Percentiles rank a stretch among this genome's conserved stretches.
Conservation (phyloP, 2,888 invertebrate genomes). For the Callinectes sapidus region DNA sequence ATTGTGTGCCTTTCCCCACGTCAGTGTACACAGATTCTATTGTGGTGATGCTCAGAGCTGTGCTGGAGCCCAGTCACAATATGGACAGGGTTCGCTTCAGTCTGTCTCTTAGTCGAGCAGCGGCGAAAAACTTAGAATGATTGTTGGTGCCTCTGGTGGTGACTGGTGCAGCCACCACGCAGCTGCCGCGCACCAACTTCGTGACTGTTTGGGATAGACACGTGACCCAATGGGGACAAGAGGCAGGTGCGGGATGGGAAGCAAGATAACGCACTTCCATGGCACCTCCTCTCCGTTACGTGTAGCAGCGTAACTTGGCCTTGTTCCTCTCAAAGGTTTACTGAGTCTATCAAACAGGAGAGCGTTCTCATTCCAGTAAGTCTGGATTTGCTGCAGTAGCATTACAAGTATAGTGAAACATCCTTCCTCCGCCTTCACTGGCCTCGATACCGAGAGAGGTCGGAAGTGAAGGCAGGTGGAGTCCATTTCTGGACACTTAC, state of each 20-base stretch:
- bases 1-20: neutral
- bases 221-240: neutral
- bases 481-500: slow-evolving; percentile 8
- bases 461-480: slow-evolving; percentile 34
- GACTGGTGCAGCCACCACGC: neutral
- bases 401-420: neutral
- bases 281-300: neutral
- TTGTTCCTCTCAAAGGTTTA: neutral
- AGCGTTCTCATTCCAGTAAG: neutral
- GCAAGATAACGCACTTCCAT: neutral
- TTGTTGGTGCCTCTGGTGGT: neutral
- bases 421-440: slow-evolving; percentile 16
- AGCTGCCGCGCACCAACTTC: neutral
- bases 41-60: neutral
- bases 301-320: neutral
- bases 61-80: neutral
- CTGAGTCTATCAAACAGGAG: neutral
- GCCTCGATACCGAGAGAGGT: neutral
- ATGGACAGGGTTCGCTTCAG: neutral
- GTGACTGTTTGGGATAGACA: neutral
- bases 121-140: neutral
- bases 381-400: neutral
- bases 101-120: neutral
- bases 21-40: neutral
- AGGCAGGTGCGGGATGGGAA: neutral